Conservation (phyloP, 2,797 vertebrate species). For the Antrozous pallidus region DNA sequence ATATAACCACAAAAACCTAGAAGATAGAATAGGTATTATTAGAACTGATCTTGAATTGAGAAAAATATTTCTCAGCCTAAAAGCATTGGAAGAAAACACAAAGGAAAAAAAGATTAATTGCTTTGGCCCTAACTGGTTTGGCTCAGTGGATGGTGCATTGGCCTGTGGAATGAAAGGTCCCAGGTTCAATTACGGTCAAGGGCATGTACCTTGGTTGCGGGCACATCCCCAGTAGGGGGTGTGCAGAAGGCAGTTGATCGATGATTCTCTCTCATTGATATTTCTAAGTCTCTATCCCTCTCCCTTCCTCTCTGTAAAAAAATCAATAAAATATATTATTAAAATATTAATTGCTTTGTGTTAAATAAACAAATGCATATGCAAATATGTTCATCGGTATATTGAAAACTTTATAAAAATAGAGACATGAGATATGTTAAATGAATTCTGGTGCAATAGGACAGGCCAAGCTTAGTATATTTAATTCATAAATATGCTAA, state of each 20-base stretch:
- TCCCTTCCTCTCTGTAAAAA: too few species aligned
- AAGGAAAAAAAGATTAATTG: background rate
- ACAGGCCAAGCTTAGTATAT: background rate
- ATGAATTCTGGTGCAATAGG: background rate
- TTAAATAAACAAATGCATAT: background rate
- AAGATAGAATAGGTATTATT: background rate
- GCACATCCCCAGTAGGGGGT: too few species aligned
- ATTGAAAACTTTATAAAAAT: conserved; percentile 8
- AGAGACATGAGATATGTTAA: background rate
- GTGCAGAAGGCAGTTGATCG: too few species aligned
- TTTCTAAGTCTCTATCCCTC: too few species aligned
- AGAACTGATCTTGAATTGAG: conserved; percentile 16
- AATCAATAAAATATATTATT: too few species aligned
- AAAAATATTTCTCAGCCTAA: conserved; percentile 5
- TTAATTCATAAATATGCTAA: background rate
- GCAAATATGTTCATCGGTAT: background rate
- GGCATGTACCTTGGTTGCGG: too few species aligned
- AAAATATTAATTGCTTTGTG: background rate
- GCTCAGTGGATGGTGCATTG: too few species aligned
- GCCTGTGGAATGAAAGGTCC: too few species aligned
- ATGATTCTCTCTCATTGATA: too few species aligned
- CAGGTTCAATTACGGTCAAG: too few species aligned
- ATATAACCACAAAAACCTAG: background rate
- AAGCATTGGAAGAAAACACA: conserved; percentile 15
- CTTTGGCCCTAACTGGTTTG: background rate